Evolutionary conservation across 2,113 vertebrate species (phyloP), one percentile per base, ranked within the genome.

Genomic region (Corythoichthys haematopterus): DNA sequence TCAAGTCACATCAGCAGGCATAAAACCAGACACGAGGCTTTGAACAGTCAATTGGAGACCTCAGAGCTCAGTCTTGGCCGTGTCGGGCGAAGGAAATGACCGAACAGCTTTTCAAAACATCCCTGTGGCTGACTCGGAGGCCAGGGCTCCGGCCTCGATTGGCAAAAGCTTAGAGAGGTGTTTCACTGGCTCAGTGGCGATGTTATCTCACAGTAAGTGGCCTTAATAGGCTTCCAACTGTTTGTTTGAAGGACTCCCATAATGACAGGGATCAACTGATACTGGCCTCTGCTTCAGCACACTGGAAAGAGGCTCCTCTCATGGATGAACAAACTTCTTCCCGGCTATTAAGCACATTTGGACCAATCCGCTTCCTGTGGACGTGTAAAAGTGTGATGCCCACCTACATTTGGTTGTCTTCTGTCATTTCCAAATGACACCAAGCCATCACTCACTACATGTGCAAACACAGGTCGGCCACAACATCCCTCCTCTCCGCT

Each of bases 191-290:
- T 89, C 84, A 88, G 86, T 83, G 80, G 76, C 64, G 89, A 91
- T 90, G 88, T 87, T 92, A 91, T 92, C 89, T 86, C 83, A 84
- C 68, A 75, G 84, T 87, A 89, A 90, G 90, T 89, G 84, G 88
- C 82, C 85, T 84, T 90, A 91, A 91, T 91, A 86, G 90, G 83
- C 86, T 90, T 90, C 84, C 85, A 89, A 86, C 82, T 88, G 88
- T 91, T 92, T 92, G 84, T 85, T 88, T 90, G 87, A 91, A 90
- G 85, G 84, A 79, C 75, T 88, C 70, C 65, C 71, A 68, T 91
- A 91, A 92, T 90, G 90, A 89, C 84, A 86, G 85, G 90, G 88
- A 87, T 90, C 87, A 90, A 86, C 80, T 88, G 83, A 90, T 89
- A 90, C 87, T 80, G 58, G 75, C 74, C 78, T 78, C 71, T 37